phyloP scores from a whole-genome alignment of 2,113 vertebrate species.

The Hiodon alosoides region DNA sequence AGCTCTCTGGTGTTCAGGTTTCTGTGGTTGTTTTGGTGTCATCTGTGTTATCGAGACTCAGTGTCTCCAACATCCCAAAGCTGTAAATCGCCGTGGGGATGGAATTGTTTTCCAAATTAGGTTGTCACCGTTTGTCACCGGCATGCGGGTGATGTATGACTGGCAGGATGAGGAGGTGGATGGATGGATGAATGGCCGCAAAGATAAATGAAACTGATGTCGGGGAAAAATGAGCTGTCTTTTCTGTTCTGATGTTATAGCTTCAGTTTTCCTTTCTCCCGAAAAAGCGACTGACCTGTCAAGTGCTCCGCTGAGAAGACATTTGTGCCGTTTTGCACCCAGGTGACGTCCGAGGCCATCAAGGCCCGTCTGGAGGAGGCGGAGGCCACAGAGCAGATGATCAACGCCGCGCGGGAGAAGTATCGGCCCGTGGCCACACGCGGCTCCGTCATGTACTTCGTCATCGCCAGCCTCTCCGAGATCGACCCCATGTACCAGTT shows the following conservation, averaged over 20 bases:
- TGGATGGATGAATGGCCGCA: too few relatives aligned
- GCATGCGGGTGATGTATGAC: neutral
- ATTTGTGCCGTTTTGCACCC: neutral
- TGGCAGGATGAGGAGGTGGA: neutral
- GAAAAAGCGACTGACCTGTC: neutral
- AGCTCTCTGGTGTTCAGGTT: too few relatives aligned
- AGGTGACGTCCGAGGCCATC: conserved; percentile 69
- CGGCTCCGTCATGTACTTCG: conserved; percentile 70
- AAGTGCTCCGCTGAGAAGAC: neutral
- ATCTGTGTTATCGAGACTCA: too few relatives aligned
- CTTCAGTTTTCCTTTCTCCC: neutral
- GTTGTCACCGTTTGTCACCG: too few relatives aligned
- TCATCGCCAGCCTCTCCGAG: conserved; percentile 71
- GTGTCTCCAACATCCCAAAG: too few relatives aligned
- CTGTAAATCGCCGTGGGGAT: too few relatives aligned
- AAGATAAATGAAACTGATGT: neutral
- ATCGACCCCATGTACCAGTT: conserved; percentile 78
- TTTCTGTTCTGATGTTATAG: too few relatives aligned
- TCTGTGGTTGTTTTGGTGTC: too few relatives aligned
- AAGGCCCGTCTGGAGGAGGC: conserved; percentile 65
- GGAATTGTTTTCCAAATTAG: too few relatives aligned
- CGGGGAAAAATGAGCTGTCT: conserved; percentile 2
- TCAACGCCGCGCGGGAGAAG: conserved; percentile 62
- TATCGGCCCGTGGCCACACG: conserved; percentile 65
- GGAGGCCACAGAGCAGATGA: conserved; percentile 68